A percentile compares a stretch with the other conserved stretches of the same genome.
Evolutionary conservation across 2,888 invertebrate genomes (phyloP).

Genomic region (Nemurella pictetii): DNA sequence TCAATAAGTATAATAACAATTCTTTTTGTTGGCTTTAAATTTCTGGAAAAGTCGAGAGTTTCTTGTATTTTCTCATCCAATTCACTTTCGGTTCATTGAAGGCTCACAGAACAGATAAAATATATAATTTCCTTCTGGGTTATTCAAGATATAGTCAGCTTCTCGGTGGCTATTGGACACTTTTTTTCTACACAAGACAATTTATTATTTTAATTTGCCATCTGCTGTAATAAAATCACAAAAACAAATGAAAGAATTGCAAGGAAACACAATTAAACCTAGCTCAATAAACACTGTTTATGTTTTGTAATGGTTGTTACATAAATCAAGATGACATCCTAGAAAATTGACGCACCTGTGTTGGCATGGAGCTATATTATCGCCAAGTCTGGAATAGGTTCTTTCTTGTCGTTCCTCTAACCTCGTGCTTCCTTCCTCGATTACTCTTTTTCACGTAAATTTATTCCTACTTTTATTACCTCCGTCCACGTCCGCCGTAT

Average conservation of each 20-base stretch:
- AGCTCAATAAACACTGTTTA: background rate
- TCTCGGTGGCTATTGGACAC: too few relatives aligned
- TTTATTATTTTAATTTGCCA: background rate
- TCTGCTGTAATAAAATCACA: background rate
- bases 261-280: background rate
- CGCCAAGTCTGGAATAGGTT: background rate
- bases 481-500: conserved; percentile 10
- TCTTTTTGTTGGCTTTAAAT: too few relatives aligned
- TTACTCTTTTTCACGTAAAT: conserved; percentile 31
- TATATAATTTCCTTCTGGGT: too few relatives aligned
- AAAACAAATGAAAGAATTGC: background rate
- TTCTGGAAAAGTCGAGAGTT: too few relatives aligned
- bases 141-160: too few relatives aligned
- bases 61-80: too few relatives aligned
- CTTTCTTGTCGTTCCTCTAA: conserved; percentile 27
- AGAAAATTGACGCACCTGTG: background rate
- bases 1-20: too few relatives aligned
- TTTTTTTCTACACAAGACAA: too few relatives aligned
- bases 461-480: conserved; percentile 31
- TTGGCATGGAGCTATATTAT: background rate
- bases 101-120: too few relatives aligned
- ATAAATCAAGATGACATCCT: background rate
- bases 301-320: background rate
- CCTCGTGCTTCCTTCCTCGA: conserved; percentile 27
- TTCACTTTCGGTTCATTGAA: too few relatives aligned